phyloP scores from a whole-genome alignment of 2,113 vertebrate genomes.

The Mastomys coucha region DNA sequence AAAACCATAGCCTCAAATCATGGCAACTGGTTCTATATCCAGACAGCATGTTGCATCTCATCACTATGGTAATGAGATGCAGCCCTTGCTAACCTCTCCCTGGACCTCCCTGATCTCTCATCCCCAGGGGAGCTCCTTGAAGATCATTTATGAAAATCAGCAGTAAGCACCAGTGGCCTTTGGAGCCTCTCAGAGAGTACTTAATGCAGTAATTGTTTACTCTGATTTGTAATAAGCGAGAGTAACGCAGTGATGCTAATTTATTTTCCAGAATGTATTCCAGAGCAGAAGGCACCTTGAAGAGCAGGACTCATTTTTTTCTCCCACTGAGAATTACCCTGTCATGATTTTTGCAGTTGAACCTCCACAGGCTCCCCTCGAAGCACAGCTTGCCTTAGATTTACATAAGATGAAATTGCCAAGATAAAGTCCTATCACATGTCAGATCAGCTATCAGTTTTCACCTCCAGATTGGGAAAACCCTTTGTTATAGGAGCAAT shows the following conservation, averaged over 20 bases:
- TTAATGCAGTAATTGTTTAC: conserved; percentile 74
- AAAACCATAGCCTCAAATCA: not conserved
- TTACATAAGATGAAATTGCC: conserved; percentile 71
- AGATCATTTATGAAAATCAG: conserved; percentile 76
- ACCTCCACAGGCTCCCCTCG: conserved; percentile 26
- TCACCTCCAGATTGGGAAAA: not conserved
- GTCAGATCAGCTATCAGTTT: not conserved
- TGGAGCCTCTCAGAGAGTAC: conserved; percentile 67
- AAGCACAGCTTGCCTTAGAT: conserved; percentile 63
- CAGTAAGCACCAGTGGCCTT: conserved; percentile 73
- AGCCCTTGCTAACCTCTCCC: conserved; percentile 55
- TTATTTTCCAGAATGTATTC: conserved; percentile 50
- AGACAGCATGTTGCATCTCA: conserved; percentile 53
- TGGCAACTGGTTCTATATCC: not conserved
- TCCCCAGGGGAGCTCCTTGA: conserved; percentile 61
- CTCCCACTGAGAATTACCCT: conserved; percentile 17
- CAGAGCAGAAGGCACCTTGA: conserved; percentile 67
- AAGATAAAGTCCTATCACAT: conserved; percentile 19
- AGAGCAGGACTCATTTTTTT: conserved; percentile 60
- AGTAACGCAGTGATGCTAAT: conserved; percentile 21
- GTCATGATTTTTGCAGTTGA: conserved; percentile 43
- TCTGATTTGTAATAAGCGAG: conserved; percentile 72
- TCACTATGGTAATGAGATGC: conserved; percentile 73
- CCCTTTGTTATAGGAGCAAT: conserved; percentile 10
- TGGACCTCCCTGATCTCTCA: conserved; percentile 55